phyloP scores from a whole-genome alignment of 1,140 invertebrate species.

The Adoxophyes honmai region DNA sequence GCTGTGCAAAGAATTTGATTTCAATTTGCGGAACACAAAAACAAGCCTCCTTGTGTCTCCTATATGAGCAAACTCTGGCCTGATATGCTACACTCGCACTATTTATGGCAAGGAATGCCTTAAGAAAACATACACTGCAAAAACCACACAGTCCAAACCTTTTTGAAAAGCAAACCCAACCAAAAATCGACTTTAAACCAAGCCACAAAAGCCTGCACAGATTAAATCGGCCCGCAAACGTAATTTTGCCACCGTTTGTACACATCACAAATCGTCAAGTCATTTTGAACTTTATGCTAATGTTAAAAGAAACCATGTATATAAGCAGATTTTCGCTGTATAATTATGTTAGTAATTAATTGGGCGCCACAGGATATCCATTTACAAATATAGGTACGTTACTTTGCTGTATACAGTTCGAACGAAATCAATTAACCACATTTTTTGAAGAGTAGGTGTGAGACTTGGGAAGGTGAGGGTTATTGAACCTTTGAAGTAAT shows the following conservation, averaged over 20 bases:
- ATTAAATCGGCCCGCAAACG: not conserved
- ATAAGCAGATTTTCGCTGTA: constrained; percentile 14
- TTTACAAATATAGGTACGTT: constrained; percentile 25
- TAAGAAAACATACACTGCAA: constrained; percentile 54
- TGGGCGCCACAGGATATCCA: constrained; percentile 32
- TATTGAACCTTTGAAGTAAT: no score
- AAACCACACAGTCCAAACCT: constrained; percentile 16
- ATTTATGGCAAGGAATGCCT: constrained; percentile 69
- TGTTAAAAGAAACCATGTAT: constrained; percentile 1
- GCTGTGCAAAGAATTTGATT: no score
- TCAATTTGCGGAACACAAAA: not conserved
- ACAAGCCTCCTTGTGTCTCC: not conserved
- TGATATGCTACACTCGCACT: constrained; percentile 47
- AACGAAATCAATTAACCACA: not conserved
- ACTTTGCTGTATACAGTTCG: not conserved
- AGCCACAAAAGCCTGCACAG: not conserved
- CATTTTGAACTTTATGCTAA: constrained; percentile 8
- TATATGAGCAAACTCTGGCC: constrained; percentile 17
- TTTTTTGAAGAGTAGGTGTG: not conserved
- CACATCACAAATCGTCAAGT: not conserved
- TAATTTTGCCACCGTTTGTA: not conserved
- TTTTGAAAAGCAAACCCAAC: not conserved
- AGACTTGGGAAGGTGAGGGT: not conserved
- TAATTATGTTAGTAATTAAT: constrained; percentile 29
- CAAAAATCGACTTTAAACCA: constrained; percentile 12